Evolutionary conservation across 2,888 invertebrate species (phyloP), one percentile per base, ranked within the genome.

Genomic region (Drosophila imparisetae): DNA sequence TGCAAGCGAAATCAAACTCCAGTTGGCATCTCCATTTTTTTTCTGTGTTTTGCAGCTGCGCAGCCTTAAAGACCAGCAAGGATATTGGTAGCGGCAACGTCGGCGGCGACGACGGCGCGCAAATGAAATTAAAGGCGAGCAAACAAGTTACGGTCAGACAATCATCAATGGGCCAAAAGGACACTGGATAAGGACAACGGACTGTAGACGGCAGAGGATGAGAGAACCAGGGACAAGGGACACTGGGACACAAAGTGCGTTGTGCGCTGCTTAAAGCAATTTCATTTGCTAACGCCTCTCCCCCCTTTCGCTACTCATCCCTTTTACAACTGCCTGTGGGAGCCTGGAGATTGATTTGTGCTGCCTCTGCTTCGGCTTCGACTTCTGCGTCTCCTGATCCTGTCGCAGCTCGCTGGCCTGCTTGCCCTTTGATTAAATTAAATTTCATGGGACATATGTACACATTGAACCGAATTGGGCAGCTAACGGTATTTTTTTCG

Each of bases 391-490:
- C 45, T 42, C 15, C 27, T 10, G 55, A 48, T 69, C 60, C 57
- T 57, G 57, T 67, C 48, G 38, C 61, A 58, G 48, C 49, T 29
- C 45, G 48, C 34, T 78, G 86, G 62, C 84, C 85, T 85, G 87
- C 84, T 88, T 83, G 91, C 76, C 91, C 81, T 90, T 90, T 91
- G 90, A 91, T 91, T 92, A 91, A 91, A 91, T 91, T 91, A 90
- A 90, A 91, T 90, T 91, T 90, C 85, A 90, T 78, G 83, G 86
- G 83, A 86, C 86, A 89, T 89, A 86, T 86, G 86, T 80, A 86
- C 87, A 87, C 87, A 85, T 78, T 82, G 86, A 83, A 79, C 55
- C 38, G 62, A 53, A 68, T 72, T 72, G 64, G 66, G 66, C 7
- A 58, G 64, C 66, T 38, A 72, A 66, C 65, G 66, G 65, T 54